phyloP scores from a whole-genome alignment of 2,888 invertebrate species.

The Gastrophysa polygoni region DNA sequence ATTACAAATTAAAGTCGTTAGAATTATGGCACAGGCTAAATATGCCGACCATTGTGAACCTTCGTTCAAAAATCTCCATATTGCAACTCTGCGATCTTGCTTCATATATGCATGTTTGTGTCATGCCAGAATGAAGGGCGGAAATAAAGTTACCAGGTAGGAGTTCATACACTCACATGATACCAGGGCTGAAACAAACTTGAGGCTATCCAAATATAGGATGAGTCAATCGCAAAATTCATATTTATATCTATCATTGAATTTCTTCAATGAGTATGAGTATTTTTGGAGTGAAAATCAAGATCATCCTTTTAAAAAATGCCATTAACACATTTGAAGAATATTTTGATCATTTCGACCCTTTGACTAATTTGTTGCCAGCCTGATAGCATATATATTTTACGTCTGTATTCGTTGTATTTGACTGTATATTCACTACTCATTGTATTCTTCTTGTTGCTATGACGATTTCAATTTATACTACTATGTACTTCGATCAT shows the following conservation, averaged over 20 bases:
- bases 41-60: no score
- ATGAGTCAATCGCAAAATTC: conserved; percentile 1
- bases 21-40: no score
- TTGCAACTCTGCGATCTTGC: no score
- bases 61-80: no score
- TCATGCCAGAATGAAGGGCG: no score
- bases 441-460: conserved; percentile 3
- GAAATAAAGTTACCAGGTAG: no score
- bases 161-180: neutral
- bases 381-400: neutral
- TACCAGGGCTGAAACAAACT: neutral
- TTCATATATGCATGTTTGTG: no score
- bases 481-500: no score
- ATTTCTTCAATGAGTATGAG: neutral
- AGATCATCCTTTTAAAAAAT: neutral
- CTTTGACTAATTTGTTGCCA: neutral
- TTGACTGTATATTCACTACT: conserved; percentile 3
- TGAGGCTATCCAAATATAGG: neutral
- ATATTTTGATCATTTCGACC: neutral
- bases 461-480: no score
- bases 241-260: neutral
- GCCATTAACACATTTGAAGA: neutral
- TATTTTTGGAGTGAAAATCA: neutral
- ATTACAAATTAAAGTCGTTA: no score
- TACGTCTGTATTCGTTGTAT: neutral